Evolutionary conservation across 2,113 vertebrate species (phyloP).

Genomic region (Macquaria ambigua): DNA sequence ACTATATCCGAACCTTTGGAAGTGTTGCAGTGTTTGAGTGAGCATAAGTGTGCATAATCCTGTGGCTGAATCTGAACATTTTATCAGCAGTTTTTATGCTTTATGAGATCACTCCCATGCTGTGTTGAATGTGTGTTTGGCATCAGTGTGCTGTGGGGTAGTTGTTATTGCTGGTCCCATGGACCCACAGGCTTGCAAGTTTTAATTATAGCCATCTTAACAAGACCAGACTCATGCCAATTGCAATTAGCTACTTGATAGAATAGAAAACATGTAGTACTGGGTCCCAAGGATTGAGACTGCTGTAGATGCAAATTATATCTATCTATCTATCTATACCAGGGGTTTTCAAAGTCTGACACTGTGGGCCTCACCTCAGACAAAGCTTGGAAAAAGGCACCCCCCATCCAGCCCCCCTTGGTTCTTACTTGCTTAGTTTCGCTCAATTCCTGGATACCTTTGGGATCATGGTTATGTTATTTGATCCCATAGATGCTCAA

Average conservation of each 20-base stretch:
- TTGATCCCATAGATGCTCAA: too few species aligned
- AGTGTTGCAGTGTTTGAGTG: constrained; percentile 6
- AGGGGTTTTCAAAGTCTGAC: too few species aligned
- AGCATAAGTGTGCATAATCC: constrained; percentile 18
- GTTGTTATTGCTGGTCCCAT: constrained; percentile 23
- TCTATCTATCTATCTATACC: neutral
- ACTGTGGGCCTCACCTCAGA: too few species aligned
- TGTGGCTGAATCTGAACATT: constrained; percentile 11
- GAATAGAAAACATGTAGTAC: constrained; percentile 13
- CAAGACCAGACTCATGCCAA: constrained; percentile 35
- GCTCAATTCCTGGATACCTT: too few species aligned
- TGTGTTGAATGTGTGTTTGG: neutral
- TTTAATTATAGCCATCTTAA: constrained; percentile 40
- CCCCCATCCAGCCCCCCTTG: too few species aligned
- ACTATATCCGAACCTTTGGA: constrained; percentile 1
- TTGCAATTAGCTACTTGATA: constrained; percentile 37
- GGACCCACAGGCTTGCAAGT: constrained; percentile 16
- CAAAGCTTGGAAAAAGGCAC: too few species aligned
- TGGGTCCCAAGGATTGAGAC: neutral
- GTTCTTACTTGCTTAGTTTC: too few species aligned
- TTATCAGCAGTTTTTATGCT: constrained; percentile 12
- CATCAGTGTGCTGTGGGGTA: neutral
- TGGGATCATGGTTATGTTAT: too few species aligned
- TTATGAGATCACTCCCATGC: constrained; percentile 15
- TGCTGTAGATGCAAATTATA: constrained; percentile 9